A percentile compares a stretch with the other conserved stretches of the same genome.
These are phyloP conservation scores for Drosophila punjabiensis DNA, from an alignment of 1,140 invertebrate genomes.

Conservation along the genomic window DNA sequence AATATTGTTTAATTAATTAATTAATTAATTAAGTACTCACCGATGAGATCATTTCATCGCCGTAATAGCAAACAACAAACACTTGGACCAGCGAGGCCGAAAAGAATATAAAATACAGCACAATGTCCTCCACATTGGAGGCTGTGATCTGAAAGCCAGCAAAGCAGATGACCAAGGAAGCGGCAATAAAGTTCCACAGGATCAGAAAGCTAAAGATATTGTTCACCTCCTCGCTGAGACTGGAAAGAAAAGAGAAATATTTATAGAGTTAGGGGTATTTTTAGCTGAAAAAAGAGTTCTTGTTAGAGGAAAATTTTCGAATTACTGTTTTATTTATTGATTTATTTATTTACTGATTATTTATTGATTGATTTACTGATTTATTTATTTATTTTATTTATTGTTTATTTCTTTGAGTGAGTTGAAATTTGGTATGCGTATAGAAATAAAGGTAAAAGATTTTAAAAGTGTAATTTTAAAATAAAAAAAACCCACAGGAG, in stretches of 20 bases:
- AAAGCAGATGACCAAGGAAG: slow-evolving; percentile 73
- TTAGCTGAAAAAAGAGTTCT: too few species aligned
- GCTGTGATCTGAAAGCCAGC: slow-evolving; percentile 78
- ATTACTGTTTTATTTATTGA: too few species aligned
- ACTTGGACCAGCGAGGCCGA: slow-evolving; percentile 72
- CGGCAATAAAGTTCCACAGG: slow-evolving; percentile 74
- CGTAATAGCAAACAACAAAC: slow-evolving; percentile 73
- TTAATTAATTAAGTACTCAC: slow-evolving; percentile 29
- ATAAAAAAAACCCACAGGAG: too few species aligned
- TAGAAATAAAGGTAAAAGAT: too few species aligned
- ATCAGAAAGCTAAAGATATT: slow-evolving; percentile 73
- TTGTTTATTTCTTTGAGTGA: too few species aligned
- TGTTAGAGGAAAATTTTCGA: too few species aligned
- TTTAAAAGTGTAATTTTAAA: too few species aligned
- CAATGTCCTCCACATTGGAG: slow-evolving; percentile 71
- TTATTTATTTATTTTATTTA: too few species aligned
- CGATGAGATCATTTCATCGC: slow-evolving; percentile 74
- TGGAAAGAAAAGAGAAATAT: slow-evolving; percentile 1
- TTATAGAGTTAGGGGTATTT: not conserved
- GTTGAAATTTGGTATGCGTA: too few species aligned
- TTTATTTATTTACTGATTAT: too few species aligned
- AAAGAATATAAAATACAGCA: slow-evolving; percentile 74
- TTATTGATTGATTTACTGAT: too few species aligned
- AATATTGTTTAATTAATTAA: not conserved
- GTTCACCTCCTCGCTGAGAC: slow-evolving; percentile 73